Conservation (phyloP, 2,113 vertebrate species). For the Myanophis thanlyinensis region DNA sequence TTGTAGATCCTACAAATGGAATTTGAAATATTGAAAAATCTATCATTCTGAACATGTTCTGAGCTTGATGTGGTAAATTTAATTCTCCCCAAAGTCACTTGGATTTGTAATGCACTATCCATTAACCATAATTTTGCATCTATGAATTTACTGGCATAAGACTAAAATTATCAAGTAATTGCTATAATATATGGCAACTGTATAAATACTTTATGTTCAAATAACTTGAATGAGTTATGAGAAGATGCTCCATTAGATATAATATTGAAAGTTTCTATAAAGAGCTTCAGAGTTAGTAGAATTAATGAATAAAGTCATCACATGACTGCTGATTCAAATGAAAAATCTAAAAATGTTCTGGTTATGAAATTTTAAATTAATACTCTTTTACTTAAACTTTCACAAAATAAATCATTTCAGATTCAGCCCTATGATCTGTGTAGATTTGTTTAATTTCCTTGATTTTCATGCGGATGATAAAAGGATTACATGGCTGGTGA, state of each 20-base stretch:
- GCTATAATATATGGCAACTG: not conserved
- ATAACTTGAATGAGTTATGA: not conserved
- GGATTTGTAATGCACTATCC: not conserved
- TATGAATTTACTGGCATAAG: conserved; percentile 23
- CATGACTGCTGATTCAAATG: not conserved
- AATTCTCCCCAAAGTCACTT: not conserved
- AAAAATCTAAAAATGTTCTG: not conserved
- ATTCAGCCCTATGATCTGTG: conserved; percentile 15
- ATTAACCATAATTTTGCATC: conserved; percentile 7
- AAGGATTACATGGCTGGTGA: conserved; percentile 45
- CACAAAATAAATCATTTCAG: conserved; percentile 1
- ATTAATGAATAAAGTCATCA: not conserved
- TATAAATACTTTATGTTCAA: conserved; percentile 1
- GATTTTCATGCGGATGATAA: conserved; percentile 25
- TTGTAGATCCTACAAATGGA: not conserved
- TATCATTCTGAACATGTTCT: not conserved
- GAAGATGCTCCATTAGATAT: conserved; percentile 8
- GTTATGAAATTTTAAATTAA: conserved; percentile 26
- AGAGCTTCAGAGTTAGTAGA: not conserved
- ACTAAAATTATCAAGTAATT: conserved; percentile 23
- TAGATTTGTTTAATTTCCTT: conserved; percentile 46
- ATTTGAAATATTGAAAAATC: not conserved
- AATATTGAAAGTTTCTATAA: conserved; percentile 12
- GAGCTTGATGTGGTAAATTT: not conserved
- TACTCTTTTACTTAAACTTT: not conserved